These are phyloP conservation scores for Stenoptilia bipunctidactyla DNA, from an alignment of 2,888 invertebrate species.

Conservation along the genomic window DNA sequence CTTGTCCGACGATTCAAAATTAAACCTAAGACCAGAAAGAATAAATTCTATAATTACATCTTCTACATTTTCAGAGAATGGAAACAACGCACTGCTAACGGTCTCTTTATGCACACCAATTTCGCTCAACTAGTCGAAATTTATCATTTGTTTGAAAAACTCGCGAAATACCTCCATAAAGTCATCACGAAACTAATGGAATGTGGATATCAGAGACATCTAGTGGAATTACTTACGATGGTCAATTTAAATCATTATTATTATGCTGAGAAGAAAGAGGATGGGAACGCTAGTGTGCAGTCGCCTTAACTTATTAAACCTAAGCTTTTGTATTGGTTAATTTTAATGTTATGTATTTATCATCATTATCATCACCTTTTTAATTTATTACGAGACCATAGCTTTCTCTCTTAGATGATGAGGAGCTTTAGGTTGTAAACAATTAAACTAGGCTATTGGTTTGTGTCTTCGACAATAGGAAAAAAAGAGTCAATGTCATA, in stretches of 20 bases:
- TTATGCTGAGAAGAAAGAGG: slow-evolving; percentile 41
- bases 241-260: slow-evolving; percentile 76
- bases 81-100: slow-evolving; percentile 55
- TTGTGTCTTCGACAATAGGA: too few relatives aligned
- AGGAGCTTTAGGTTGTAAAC: too few relatives aligned
- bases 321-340: too few relatives aligned
- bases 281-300: slow-evolving; percentile 27
- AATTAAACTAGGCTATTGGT: too few relatives aligned
- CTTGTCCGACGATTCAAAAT: too few relatives aligned
- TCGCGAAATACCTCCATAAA: slow-evolving; percentile 73
- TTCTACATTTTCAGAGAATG: slow-evolving; percentile 60
- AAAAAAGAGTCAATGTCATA: too few relatives aligned
- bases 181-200: slow-evolving; percentile 73
- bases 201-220: slow-evolving; percentile 76
- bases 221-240: slow-evolving; percentile 75
- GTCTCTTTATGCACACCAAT: slow-evolving; percentile 69
- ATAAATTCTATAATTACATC: slow-evolving; percentile 5
- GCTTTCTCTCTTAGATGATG: too few relatives aligned
- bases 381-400: too few relatives aligned
- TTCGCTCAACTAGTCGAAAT: slow-evolving; percentile 69
- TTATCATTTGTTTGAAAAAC: slow-evolving; percentile 72
- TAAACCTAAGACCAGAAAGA: too few relatives aligned
- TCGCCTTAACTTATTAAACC: too few relatives aligned
- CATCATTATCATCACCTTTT: too few relatives aligned
- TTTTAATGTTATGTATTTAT: too few relatives aligned